These are phyloP conservation scores for Pangasius sanitwongsei DNA, from an alignment of 2,797 vertebrate species.

Conservation along the genomic window DNA sequence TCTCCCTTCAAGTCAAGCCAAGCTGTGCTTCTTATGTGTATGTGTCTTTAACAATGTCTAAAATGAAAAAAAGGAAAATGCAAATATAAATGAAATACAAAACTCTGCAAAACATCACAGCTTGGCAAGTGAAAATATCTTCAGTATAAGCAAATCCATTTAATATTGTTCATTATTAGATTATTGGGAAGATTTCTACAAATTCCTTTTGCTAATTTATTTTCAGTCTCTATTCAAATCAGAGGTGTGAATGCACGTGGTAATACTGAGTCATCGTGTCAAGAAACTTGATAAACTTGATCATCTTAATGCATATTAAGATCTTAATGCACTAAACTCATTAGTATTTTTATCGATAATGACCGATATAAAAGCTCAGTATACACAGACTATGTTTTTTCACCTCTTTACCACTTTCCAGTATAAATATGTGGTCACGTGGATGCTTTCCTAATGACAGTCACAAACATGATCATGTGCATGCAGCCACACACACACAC, in stretches of 20 bases:
- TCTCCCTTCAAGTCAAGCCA: background rate
- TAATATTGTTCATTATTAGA: background rate
- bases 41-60: background rate
- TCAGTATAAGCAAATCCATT: background rate
- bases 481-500: background rate
- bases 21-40: background rate
- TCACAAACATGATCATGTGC: background rate
- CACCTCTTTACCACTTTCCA: background rate
- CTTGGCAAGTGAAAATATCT: background rate
- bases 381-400: background rate
- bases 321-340: too few species aligned
- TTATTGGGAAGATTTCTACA: background rate
- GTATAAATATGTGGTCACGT: background rate
- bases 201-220: too few species aligned
- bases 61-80: background rate
- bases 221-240: too few species aligned
- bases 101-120: too few species aligned
- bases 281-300: too few species aligned
- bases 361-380: too few species aligned
- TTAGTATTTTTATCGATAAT: too few species aligned
- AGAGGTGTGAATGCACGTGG: too few species aligned
- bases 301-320: too few species aligned
- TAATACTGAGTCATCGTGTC: too few species aligned
- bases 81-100: too few species aligned
- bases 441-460: background rate